Base-by-base conservation (phyloP, 2,797 vertebrate genomes). In the Phaenicophaeus curvirostris region DNA sequence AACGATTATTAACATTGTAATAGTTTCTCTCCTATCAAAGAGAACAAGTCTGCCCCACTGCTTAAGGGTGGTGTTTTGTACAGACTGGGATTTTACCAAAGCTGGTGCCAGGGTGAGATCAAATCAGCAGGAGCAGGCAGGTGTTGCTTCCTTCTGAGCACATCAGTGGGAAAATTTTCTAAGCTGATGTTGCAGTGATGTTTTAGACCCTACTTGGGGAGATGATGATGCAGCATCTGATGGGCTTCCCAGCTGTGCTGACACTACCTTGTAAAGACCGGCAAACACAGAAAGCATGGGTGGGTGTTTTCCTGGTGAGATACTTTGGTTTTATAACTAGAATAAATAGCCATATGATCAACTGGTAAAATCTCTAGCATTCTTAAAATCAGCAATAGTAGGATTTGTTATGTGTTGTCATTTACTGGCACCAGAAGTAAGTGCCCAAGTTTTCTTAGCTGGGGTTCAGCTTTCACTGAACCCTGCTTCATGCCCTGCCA, bases 311-410 rank as follows among this genome's bases (percentile, higher is more conserved):
- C 15, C 31, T 54, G 46, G 30, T 74, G 35, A 71, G 91, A 48
- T 27, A 2, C 61, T 97, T 88, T 92, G 27, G 17, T 92, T 96
- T 92, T 41, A 20, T 93, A 87, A 77, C 44, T 86, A 73, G 23
- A 87, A 44, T 20, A 75, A 48, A 42, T 18, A 88, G 28, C 44
- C 81, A 66, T 85, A 51, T 84, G 69, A 79, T 81, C 55, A 95
- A 59, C 53, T 93, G 35, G 76, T 90, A 88, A 95, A 85, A 81
- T 78, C 46, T 84, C 51, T 84, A 69, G 11, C 31, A 37, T 96
- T 97, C 69, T 83, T 85, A 69, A 91, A 67, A 78, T 93, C 83
- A 35, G 21, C 7, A 6, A 7, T 58, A 62, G 33, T 85, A 87
- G 46, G 44, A 89, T 73, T 81, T 84, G 42, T 93, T 71, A 39